Evolutionary conservation across 2,888 invertebrate genomes (phyloP), one percentile per base, ranked within the genome.

Genomic region (Pseudolycoriella hygida): DNA sequence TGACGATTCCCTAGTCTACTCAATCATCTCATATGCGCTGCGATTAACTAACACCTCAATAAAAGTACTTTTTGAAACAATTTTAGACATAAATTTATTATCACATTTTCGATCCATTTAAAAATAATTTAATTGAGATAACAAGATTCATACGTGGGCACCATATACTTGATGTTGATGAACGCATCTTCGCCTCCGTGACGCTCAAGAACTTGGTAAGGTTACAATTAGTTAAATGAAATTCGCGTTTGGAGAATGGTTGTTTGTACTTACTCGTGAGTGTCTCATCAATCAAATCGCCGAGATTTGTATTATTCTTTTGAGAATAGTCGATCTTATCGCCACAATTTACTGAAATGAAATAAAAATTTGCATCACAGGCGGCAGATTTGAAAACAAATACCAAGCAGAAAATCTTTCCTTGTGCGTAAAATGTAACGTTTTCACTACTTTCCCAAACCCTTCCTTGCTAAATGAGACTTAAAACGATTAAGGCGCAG

Each of bases 91-190:
- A n/a, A n/a, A n/a, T 8, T 25, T 25, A 25, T 6, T 25, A 25
- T 25, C 25, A 25, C 25, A 25, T 25, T 25, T 8, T n/a, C n/a
- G n/a, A n/a, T n/a, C n/a, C n/a, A n/a, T n/a, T n/a, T n/a, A n/a
- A n/a, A 25, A 8, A 25, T 6, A 34, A 34, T 17, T 67, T 68
- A 83, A 67, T 86, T 85, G 56, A 80, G 70, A 55, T 85, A 76
- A 58, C 87, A 88, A 1, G 94, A 94, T 63, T 96, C 93, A 59
- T 96, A 97, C 5, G 94, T 94, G 0, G 97, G 96, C 53, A 97
- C 79, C 77, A 96, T 86, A 64, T 96, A 97, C 66, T 97, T 96
- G 57, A 97, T 96, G 64, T 96, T 96, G 55, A 94, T 93, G 61
- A 90, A 94, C 2, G 96, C 93, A 61, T 94, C 92, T 51, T 89